A percentile compares a stretch with the other conserved stretches of the same genome.
Evolutionary conservation across 2,113 vertebrate genomes (phyloP).

Genomic region (Raphicerus campestris): DNA sequence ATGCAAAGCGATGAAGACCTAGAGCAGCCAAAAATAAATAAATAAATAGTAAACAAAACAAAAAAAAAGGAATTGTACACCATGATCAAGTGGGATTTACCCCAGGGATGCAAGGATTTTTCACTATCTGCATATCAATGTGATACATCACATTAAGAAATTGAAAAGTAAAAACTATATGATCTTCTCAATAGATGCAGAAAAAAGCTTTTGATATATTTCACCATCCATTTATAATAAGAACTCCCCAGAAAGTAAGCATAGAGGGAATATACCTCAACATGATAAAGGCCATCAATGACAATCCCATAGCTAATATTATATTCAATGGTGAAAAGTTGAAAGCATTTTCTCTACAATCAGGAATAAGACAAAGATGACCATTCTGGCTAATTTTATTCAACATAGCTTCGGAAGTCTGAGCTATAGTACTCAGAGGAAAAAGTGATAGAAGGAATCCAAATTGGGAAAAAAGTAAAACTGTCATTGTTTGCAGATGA

Average conservation of each 20-base stretch:
- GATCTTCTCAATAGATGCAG: background rate
- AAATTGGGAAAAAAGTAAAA: background rate
- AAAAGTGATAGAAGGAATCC: background rate
- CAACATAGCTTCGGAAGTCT: background rate
- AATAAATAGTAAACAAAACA: background rate
- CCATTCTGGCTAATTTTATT: background rate
- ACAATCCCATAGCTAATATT: background rate
- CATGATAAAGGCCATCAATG: background rate
- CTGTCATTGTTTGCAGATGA: background rate
- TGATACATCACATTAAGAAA: background rate
- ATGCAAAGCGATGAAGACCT: background rate
- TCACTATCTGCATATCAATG: background rate
- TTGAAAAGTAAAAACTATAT: background rate
- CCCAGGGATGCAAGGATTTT: background rate
- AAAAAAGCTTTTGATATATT: background rate
- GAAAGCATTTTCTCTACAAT: background rate
- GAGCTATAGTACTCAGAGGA: background rate
- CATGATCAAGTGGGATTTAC: background rate
- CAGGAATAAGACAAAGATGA: background rate
- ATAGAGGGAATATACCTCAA: background rate
- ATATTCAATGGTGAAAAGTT: background rate
- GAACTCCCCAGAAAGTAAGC: background rate
- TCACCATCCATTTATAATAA: background rate
- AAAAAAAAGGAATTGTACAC: background rate
- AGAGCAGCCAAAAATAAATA: background rate